phyloP scores from a whole-genome alignment of 2,113 vertebrate genomes.

The Felis chaus region DNA sequence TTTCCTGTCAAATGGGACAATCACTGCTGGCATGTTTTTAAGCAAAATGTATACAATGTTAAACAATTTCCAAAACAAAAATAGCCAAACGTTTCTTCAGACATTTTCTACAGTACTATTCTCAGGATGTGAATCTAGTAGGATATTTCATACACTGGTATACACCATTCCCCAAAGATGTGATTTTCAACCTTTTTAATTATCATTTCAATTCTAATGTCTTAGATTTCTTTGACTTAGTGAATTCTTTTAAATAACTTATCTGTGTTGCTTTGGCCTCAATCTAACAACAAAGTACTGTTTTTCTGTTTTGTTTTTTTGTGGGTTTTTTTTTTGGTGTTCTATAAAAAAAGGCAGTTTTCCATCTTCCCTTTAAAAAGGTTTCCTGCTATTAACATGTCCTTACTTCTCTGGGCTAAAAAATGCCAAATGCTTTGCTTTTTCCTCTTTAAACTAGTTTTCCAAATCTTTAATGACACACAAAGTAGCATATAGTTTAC shows the following conservation, averaged over 20 bases:
- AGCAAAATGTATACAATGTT: not conserved
- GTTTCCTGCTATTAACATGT: not conserved
- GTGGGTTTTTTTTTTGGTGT: not conserved
- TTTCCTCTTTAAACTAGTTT: not conserved
- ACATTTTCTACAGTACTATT: not conserved
- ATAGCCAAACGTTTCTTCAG: not conserved
- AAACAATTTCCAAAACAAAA: constrained; percentile 30
- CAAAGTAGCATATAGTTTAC: not conserved
- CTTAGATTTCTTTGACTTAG: not conserved
- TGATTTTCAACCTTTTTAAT: not conserved
- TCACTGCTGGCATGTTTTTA: not conserved
- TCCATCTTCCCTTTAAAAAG: not conserved
- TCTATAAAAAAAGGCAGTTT: not conserved
- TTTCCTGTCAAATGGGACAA: not conserved
- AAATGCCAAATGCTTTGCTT: not conserved
- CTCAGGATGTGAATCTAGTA: not conserved
- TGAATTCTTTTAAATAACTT: not conserved
- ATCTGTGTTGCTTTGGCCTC: not conserved
- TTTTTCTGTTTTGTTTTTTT: not conserved
- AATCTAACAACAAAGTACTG: not conserved
- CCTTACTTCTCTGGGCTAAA: not conserved
- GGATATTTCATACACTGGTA: not conserved
- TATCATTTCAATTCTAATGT: not conserved
- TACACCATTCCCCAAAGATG: not conserved
- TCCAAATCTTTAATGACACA: not conserved